A percentile compares a stretch with the other conserved stretches of the same genome.
These are phyloP conservation scores for Lipotes vexillifer DNA, from an alignment of 2,113 vertebrate species.

Conservation along the genomic window DNA sequence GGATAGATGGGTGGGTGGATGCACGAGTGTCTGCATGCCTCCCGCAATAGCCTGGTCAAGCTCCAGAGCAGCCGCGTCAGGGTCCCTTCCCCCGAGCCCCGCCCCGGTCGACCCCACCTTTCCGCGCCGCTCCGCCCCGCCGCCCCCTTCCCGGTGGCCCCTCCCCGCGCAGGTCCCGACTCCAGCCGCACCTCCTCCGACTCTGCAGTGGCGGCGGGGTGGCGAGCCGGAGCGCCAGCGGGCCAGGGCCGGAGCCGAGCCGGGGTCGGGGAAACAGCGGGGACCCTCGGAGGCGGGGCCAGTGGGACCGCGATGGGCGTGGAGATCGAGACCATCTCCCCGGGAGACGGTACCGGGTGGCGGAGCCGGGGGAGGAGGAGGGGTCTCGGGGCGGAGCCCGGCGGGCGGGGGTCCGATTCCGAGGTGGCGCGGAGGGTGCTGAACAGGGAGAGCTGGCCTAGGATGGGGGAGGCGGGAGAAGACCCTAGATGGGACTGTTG, in stretches of 20 bases:
- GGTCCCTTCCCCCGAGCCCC: constrained; percentile 24
- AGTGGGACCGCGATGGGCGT: constrained; percentile 87
- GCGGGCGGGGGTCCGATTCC: background rate
- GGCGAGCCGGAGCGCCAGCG: constrained; percentile 22
- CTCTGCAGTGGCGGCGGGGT: constrained; percentile 63
- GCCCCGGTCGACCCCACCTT: constrained; percentile 64
- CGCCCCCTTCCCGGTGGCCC: constrained; percentile 49
- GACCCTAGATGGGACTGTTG: background rate
- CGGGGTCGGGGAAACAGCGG: constrained; percentile 26
- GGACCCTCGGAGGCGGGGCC: constrained; percentile 65
- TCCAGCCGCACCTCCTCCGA: constrained; percentile 68
- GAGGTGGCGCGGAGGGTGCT: background rate
- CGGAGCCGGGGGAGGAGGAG: background rate
- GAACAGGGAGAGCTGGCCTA: background rate
- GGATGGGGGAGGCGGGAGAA: background rate
- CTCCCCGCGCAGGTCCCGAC: constrained; percentile 67
- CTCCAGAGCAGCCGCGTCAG: background rate
- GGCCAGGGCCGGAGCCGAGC: constrained; percentile 25
- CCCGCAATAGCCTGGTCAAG: background rate
- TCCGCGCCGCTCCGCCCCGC: constrained; percentile 56
- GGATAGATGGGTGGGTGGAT: background rate
- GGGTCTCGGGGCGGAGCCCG: background rate
- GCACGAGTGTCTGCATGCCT: background rate
- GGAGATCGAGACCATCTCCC: constrained; percentile 95
- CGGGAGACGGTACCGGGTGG: constrained; percentile 89